phyloP scores from a whole-genome alignment of 2,797 vertebrate genomes.

The Gorsachius magnificus region DNA sequence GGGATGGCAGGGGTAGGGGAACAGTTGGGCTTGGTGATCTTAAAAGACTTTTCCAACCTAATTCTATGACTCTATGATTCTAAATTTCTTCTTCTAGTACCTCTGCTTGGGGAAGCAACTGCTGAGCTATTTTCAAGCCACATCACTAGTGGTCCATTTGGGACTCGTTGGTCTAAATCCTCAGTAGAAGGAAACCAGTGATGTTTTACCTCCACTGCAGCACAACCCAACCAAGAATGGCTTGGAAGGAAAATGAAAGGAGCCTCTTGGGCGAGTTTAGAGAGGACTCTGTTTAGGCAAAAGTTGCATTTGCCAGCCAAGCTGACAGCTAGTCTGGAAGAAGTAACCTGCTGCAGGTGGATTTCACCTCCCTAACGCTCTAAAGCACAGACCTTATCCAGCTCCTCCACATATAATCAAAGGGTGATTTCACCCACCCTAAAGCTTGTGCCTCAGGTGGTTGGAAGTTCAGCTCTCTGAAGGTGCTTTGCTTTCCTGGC shows the following conservation, averaged over 20 bases:
- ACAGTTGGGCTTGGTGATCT: too few relatives aligned
- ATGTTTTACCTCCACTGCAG: neutral
- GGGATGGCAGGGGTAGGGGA: too few relatives aligned
- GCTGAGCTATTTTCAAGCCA: neutral
- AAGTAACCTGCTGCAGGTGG: neutral
- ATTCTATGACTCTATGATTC: too few relatives aligned
- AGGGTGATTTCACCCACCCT: neutral
- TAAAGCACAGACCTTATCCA: neutral
- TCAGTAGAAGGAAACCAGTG: neutral
- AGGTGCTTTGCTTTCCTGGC: neutral
- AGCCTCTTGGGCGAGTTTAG: neutral
- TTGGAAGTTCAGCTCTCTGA: neutral
- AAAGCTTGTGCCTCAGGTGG: neutral
- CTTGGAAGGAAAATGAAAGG: neutral
- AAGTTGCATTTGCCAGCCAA: neutral
- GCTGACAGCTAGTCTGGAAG: neutral
- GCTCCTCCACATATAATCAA: rapidly evolving
- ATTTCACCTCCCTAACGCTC: neutral
- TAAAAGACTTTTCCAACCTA: too few relatives aligned
- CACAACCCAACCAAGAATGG: neutral
- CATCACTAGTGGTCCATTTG: neutral
- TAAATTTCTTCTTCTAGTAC: neutral
- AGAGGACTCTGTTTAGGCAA: neutral
- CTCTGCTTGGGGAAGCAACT: neutral
- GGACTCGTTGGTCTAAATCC: neutral